Evolutionary conservation across 2,797 vertebrate species (phyloP).

Genomic region (Smutsia temminckii): DNA sequence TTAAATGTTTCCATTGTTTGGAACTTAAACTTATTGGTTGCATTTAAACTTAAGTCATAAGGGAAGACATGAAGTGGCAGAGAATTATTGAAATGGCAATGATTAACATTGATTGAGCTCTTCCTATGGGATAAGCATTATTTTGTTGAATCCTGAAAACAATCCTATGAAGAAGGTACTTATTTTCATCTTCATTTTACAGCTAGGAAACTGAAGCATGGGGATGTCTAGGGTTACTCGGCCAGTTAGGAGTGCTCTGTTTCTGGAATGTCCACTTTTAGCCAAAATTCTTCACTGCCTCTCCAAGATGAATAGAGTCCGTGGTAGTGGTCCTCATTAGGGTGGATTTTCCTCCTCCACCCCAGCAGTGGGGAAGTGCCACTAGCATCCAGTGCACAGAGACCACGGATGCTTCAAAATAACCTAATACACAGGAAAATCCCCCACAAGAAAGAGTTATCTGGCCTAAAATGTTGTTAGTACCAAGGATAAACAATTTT

Average conservation of each 20-base stretch:
- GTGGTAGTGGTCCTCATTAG: not conserved
- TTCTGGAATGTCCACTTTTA: not conserved
- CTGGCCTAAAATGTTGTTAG: not conserved
- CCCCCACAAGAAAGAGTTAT: not conserved
- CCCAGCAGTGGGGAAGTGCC: not conserved
- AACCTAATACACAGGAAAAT: not conserved
- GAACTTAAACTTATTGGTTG: not conserved
- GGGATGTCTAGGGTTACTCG: not conserved
- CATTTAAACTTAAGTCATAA: constrained; percentile 26
- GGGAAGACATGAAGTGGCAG: not conserved
- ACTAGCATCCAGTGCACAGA: not conserved
- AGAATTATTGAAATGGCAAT: not conserved
- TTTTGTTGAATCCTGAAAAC: not conserved
- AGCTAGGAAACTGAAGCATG: not conserved
- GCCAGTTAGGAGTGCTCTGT: not conserved
- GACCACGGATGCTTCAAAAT: not conserved
- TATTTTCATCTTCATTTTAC: not conserved
- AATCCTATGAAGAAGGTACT: not conserved
- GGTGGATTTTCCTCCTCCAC: not conserved
- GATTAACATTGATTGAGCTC: not conserved
- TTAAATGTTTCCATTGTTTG: constrained; percentile 5
- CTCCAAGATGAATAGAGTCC: not conserved
- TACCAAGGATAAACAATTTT: not conserved
- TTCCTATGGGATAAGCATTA: not conserved
- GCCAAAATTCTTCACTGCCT: not conserved